Evolutionary conservation across 2,888 invertebrate genomes (phyloP), one percentile per base, ranked within the genome.

Genomic region (Andrena fulva): DNA sequence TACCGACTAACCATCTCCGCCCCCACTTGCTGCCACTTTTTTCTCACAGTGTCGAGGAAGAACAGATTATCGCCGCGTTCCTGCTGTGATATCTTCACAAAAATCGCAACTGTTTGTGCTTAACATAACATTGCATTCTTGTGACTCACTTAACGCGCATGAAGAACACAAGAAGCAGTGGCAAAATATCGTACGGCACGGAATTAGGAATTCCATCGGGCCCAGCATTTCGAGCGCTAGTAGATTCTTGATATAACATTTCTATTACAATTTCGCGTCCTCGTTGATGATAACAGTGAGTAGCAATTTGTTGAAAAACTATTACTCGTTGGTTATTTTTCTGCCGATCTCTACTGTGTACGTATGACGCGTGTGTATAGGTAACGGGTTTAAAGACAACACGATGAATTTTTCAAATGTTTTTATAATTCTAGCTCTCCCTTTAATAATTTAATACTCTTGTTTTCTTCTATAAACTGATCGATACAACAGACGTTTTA

Each of bases 1-100:
- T 83, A 83, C 77, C 67, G 81, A 87, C 20, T 73, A 72, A 73
- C 69, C 77, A 82, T 87, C 82, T 88, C 82, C 87, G 84, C 80
- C 81, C 87, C 76, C 88, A 85, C 85, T 87, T 78, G 66, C 70
- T 84, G 64, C 60, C 79, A 72, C 69, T 86, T 84, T 84, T 79
- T 80, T 69, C 64, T 48, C 52, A 72, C 52, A 73, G 29, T 29
- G 48, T 62, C 42, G 52, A 10, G 12, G 29, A 76, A 77, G 67
- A 48, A 50, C 70, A 60, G 54, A 84, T 77, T 66, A 63, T 75
- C 29, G 66, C 48, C 35, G 54, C 62, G 48, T 80, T 60, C 60
- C 31, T n/a, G 16, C 64, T 29, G 35, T 62, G 52, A 77, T 82
- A 69, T 69, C 67, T 71, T 70, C 60, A 48, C 42, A 54, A 80